phyloP scores from a whole-genome alignment of 2,797 vertebrate genomes.

The Rhinatrema bivittatum region DNA sequence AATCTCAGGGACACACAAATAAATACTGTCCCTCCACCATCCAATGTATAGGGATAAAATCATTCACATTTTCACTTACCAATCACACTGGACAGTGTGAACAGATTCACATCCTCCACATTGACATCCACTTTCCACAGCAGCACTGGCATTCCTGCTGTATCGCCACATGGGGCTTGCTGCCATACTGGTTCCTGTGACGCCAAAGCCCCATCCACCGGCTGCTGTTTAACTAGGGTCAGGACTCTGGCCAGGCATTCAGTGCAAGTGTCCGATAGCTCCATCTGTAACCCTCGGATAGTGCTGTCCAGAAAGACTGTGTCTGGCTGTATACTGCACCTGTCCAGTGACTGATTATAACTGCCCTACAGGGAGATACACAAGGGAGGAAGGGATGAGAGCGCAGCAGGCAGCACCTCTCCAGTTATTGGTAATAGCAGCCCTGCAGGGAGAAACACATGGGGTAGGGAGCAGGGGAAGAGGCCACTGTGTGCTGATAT shows the following conservation, averaged over 20 bases:
- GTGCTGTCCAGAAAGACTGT: constrained; percentile 77
- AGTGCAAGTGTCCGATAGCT: constrained; percentile 84
- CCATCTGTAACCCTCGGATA: constrained; percentile 83
- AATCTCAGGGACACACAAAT: too few species aligned
- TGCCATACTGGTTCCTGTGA: constrained; percentile 16
- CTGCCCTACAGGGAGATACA: constrained; percentile 65
- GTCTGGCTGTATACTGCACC: constrained; percentile 55
- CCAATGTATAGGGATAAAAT: too few species aligned
- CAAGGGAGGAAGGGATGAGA: too few species aligned
- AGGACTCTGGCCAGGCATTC: constrained; percentile 85
- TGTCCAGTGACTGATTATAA: constrained; percentile 67
- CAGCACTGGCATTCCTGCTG: constrained; percentile 35
- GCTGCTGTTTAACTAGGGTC: constrained; percentile 50
- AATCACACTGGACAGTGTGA: constrained; percentile 79
- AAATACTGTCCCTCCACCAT: too few species aligned
- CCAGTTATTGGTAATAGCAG: too few species aligned
- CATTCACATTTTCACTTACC: constrained; percentile 60
- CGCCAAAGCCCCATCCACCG: neutral
- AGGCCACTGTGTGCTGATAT: too few species aligned
- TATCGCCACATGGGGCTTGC: constrained; percentile 14
- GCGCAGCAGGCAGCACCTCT: too few species aligned
- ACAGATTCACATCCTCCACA: constrained; percentile 86
- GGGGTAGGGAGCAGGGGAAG: too few species aligned
- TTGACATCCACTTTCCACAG: constrained; percentile 81
- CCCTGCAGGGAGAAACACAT: too few species aligned